Base-by-base conservation (phyloP, 2,888 invertebrate species). In the Oligia latruncula region DNA sequence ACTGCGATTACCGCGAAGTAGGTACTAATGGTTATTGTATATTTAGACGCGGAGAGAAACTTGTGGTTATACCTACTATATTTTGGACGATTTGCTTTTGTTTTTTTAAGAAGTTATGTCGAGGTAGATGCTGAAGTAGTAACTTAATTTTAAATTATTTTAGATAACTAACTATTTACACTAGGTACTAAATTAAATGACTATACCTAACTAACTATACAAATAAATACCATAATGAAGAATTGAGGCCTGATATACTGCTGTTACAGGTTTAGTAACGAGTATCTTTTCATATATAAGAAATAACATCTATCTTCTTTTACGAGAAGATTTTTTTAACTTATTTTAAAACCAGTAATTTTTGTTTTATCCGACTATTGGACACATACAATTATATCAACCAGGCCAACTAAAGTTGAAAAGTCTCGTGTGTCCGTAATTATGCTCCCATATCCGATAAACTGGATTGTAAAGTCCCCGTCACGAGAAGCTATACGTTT, bases 1-100 rank as follows among this genome's bases (percentile, higher is more conserved):
- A 52, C 65, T 35, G 43, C 78, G 64, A 83, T 84, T 83, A 80
- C 58, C 78, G 40, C 73, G 23, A 29, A 52, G 9, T 55, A 15
- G 46, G 8, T 65, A 43, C 49, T 67, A 72, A 78, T 73, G 62
- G 68, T 75, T 75, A 83, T 71, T 64, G 73, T 17, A 78, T 79
- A 79, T 71, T 77, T 67, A 55, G 29, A 9, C 4, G 9, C 9
- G 6, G 17, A n/a, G 13, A 35, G 35, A 17, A 17, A 15, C 49
- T 52, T 20, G 23, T 58, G 9, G 4, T 43, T 2, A 4, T 40
- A 52, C 29, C 29, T 29, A 29, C 4, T 13, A 4, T 29, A 64
- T 20, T 67, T 29, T 20, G n/a, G 4, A 17, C 11, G 17, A 46
- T 20, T 46, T 3, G 1, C 4, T n/a, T 77, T 76, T 11, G 11